Evolutionary conservation across 2,888 invertebrate genomes (phyloP).

Genomic region (Tenthredo distinguenda): DNA sequence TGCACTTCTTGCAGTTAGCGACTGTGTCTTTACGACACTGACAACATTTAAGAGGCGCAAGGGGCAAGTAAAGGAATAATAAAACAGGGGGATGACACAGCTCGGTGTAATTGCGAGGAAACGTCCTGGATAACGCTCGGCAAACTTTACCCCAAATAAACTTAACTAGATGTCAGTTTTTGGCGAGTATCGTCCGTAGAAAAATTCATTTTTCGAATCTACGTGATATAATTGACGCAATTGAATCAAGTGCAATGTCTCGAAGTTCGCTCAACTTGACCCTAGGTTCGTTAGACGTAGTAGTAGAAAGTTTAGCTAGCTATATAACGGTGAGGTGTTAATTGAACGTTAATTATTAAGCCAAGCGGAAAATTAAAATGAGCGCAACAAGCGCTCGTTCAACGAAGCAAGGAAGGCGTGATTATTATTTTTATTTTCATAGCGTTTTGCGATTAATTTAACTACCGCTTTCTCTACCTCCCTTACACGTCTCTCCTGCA

Average conservation of each 20-base stretch:
- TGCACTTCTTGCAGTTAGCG: constrained; percentile 29
- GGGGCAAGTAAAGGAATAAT: constrained; percentile 49
- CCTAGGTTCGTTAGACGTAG: constrained; percentile 16
- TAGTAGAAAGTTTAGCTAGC: constrained; percentile 16
- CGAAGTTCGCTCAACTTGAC: not conserved
- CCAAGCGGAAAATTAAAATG: constrained; percentile 35
- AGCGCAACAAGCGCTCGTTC: constrained; percentile 27
- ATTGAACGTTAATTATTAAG: constrained; percentile 34
- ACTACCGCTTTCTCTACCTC: constrained; percentile 49
- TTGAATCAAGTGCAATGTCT: not conserved
- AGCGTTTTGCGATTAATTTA: constrained; percentile 68
- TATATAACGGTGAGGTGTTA: constrained; percentile 17
- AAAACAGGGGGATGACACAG: constrained; percentile 65
- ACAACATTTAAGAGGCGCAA: constrained; percentile 34
- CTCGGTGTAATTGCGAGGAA: constrained; percentile 67
- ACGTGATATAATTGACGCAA: not conserved
- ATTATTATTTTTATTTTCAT: constrained; percentile 68
- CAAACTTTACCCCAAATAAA: not conserved
- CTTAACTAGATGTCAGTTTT: not conserved
- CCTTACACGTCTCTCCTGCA: constrained; percentile 14
- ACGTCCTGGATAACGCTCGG: constrained; percentile 28
- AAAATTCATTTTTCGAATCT: not conserved
- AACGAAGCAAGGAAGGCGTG: constrained; percentile 55
- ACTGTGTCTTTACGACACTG: constrained; percentile 33
- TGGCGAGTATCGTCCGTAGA: not conserved